Evolutionary conservation across 2,888 invertebrate genomes (phyloP), one percentile per base, ranked within the genome.

Genomic region (Idaea straminata): DNA sequence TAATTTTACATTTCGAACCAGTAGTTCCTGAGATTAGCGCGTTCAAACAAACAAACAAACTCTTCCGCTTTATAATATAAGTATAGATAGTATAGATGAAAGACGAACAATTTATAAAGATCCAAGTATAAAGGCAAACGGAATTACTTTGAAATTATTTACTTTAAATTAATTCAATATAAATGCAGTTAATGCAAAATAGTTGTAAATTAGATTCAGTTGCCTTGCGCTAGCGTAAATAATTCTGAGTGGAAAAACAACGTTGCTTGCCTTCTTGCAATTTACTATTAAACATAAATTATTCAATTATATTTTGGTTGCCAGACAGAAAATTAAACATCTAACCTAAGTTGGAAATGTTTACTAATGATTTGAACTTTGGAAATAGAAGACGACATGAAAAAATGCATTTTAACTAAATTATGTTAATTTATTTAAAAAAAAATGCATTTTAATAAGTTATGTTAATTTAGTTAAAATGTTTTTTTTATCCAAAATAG

Each of bases 151-250:
- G 47, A 62, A 57, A 62, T 62, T 61, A 64, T 66, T 69, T 69
- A 66, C 62, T 65, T 66, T 61, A 66, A 70, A 66, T 70, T 65
- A 65, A 67, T 67, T 69, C 63, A 70, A 68, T 72, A 63, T 47
- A 65, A 68, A 72, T 67, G 62, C 65, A 67, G 62, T 57, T 65
- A 64, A 72, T 72, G 72, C 68, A 66, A 72, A 70, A 59, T 69
- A 69, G 66, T 69, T 70, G 67, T 62, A 70, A 67, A 70, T 70
- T 34, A 59, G 64, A 70, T 70, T 66, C 67, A 65, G 66, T 63
- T 63, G 57, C 38, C 47, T 47, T 47, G 47, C 13, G 66, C 68
- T 72, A 57, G 63, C 13, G 57, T 66, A 65, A 66, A 65, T 64
- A 47, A 63, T 66, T 69, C 68, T 63, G 64, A 57, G 15, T 62